Evolutionary conservation across 2,113 vertebrate species (phyloP).

Genomic region (zebrafish (Danio rerio)): GRCz12tu NC_133195.1:43260001-43260500

Average conservation of each 20-base stretch:
- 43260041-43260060: too few species aligned
- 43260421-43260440: neutral
- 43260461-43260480: neutral
- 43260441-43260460: neutral
- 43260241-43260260: neutral
- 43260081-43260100: too few species aligned
- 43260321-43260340: neutral
- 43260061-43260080: too few species aligned
- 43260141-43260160: neutral
- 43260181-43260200: neutral
- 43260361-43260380: slow-evolving; percentile 18
- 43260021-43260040: too few species aligned
- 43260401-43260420: slow-evolving; percentile 4
- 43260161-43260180: neutral
- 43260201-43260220: neutral
- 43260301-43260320: slow-evolving; percentile 7
- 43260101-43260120: too few species aligned
- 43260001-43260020: too few species aligned
- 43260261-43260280: neutral
- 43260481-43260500: neutral
- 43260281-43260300: neutral
- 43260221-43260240: neutral
- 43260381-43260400: slow-evolving; percentile 9
- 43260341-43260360: slow-evolving; percentile 23
- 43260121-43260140: too few species aligned